Base-by-base conservation (phyloP, 92 coral and sea anemone genomes). In the Heliopora coerulea region DNA sequence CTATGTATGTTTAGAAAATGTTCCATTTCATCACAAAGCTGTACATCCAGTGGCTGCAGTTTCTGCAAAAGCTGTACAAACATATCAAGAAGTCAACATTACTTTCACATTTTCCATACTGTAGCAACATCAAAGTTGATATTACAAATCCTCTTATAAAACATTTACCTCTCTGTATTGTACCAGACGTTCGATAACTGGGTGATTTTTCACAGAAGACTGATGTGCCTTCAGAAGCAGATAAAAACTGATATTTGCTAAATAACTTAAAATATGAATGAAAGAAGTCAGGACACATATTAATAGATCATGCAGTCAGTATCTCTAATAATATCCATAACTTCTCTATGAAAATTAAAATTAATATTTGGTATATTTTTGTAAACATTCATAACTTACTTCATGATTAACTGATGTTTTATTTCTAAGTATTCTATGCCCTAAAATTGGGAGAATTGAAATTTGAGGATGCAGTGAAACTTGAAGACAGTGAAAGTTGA, bases 131-230 rank as follows among this genome's bases (percentile, higher is more conserved):
- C n/a, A n/a, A n/a, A n/a, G n/a, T n/a, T n/a, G n/a, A n/a, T n/a
- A n/a, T n/a, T n/a, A n/a, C n/a, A n/a, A n/a, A n/a, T n/a, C n/a
- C n/a, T 46, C 12, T 46, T 46, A 46, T 46, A 8, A 46, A n/a
- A n/a, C 42, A 37, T 37, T 37, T 74, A 93, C 98, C 80, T 62
- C 85, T 86, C 91, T 82, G 78, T 89, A 89, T 48, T 90, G 96
- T 3, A 93, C 96, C 26, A 93, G 96, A 59, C 90, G 75, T 65
- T 74, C 95, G 12, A 93, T 90, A 49, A 93, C 98, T n/a, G 98
- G 96, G 58, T 93, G 98, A 46, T 86, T 88, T 46, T 86, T 89
- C 23, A 86, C 98, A 1, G 98, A 79, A 0, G 89, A 60, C 74
- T 88, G 96, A 56, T 79, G 82, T 57, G 96, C 93, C 72, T 86